Percentiles rank a stretch among this genome's conserved stretches.
These are phyloP conservation scores for Lasioglossum villosulum DNA, from an alignment of 2,888 invertebrate genomes.

Conservation along the genomic window DNA sequence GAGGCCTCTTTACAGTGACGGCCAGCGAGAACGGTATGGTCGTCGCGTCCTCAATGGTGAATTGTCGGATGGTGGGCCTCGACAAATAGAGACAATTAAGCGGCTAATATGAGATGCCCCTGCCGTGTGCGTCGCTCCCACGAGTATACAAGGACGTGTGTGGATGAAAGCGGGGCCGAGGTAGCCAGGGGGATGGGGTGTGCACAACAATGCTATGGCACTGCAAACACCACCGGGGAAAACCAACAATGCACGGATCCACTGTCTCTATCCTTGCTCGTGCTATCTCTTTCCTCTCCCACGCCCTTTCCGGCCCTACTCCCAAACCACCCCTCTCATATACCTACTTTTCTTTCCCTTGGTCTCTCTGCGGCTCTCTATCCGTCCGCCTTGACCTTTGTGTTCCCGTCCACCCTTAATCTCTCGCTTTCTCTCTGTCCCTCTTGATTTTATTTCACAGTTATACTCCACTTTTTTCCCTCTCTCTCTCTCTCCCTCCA, in stretches of 20 bases:
- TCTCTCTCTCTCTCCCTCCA: not conserved
- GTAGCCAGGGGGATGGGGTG: slow-evolving; percentile 36
- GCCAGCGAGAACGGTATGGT: slow-evolving; percentile 23
- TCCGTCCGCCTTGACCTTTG: slow-evolving; percentile 11
- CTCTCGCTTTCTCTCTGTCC: not conserved
- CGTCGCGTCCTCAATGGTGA: slow-evolving; percentile 52
- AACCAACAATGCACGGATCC: slow-evolving; percentile 72
- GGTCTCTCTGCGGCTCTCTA: not conserved
- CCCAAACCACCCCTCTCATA: not conserved
- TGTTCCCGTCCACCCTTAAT: not conserved
- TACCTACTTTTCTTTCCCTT: slow-evolving; percentile 16
- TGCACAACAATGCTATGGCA: slow-evolving; percentile 71
- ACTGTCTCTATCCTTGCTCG: slow-evolving; percentile 39
- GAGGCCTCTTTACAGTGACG: slow-evolving; percentile 36
- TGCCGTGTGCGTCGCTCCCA: slow-evolving; percentile 69
- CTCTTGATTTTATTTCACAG: slow-evolving; percentile 6
- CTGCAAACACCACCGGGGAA: slow-evolving; percentile 71
- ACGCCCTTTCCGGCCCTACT: not conserved
- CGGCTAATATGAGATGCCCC: slow-evolving; percentile 75
- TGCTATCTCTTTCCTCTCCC: not conserved
- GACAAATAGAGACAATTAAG: slow-evolving; percentile 79
- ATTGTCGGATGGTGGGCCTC: slow-evolving; percentile 67
- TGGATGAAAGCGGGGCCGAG: slow-evolving; percentile 29
- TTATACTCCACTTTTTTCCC: not conserved
- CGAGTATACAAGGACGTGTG: slow-evolving; percentile 53